phyloP scores from a whole-genome alignment of 1,140 invertebrate species.

The Papilio dardanus region DNA sequence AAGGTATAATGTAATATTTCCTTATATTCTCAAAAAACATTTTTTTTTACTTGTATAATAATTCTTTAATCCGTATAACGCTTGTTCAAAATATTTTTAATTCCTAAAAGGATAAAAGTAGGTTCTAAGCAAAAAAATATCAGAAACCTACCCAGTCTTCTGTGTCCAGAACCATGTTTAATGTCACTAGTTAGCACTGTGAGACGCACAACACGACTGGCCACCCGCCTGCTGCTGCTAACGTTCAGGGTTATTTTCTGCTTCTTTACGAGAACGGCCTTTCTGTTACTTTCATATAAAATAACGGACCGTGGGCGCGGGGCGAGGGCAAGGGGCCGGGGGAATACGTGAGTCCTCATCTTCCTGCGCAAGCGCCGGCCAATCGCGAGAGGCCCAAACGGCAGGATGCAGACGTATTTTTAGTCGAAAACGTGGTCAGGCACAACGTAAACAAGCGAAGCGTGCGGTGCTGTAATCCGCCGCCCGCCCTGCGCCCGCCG shows the following conservation, averaged over 20 bases:
- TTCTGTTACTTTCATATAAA: constrained; percentile 75
- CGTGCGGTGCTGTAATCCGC: constrained; percentile 49
- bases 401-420: constrained; percentile 80
- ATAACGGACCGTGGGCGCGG: constrained; percentile 54
- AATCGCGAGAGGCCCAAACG: constrained; percentile 78
- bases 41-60: constrained; percentile 6
- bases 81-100: background rate
- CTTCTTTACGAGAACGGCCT: constrained; percentile 68
- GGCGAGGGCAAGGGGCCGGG: constrained; percentile 42
- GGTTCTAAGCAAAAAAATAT: constrained; percentile 12
- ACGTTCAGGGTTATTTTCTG: constrained; percentile 81
- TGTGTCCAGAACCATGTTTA: constrained; percentile 79
- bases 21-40: too few relatives aligned
- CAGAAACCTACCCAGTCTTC: constrained; percentile 78
- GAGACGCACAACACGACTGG: constrained; percentile 82
- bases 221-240: constrained; percentile 66
- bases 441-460: constrained; percentile 77
- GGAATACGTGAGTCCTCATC: constrained; percentile 60
- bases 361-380: constrained; percentile 69
- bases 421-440: constrained; percentile 76
- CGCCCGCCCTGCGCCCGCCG: constrained; percentile 38
- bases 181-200: constrained; percentile 80
- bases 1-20: background rate
- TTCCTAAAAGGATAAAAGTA: constrained; percentile 32
- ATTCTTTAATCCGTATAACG: background rate